Percentiles rank a stretch among this genome's conserved stretches.
Conservation (phyloP, 2,113 vertebrate genomes). For the Centropus unirufus region DNA sequence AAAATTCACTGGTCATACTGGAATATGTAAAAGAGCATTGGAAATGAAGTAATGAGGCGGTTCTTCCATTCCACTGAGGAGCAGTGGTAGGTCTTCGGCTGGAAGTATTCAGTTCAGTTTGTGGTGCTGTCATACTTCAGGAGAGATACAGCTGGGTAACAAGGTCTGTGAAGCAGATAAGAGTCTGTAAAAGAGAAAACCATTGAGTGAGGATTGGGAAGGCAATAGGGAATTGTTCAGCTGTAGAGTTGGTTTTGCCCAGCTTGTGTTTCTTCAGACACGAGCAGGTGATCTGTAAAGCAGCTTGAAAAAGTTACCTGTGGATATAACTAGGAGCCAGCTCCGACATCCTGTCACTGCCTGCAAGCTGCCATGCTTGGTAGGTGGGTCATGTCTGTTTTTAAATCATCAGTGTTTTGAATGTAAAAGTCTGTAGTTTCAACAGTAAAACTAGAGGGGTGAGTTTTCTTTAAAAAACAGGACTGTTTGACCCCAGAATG, state of each 20-base stretch:
- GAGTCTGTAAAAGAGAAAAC: neutral
- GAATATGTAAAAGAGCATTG: neutral
- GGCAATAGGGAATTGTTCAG: rapidly evolving
- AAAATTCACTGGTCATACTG: slow-evolving; percentile 23
- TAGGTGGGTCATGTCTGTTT: neutral
- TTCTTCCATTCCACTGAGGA: neutral
- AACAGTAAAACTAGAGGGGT: neutral
- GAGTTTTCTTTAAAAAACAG: neutral
- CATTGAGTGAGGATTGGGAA: neutral
- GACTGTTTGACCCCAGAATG: neutral
- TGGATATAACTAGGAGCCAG: neutral
- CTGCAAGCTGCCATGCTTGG: neutral
- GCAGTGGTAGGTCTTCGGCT: neutral
- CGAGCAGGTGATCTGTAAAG: neutral
- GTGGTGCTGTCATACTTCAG: neutral
- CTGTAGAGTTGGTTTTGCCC: neutral
- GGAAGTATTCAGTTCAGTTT: neutral
- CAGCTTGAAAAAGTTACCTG: neutral
- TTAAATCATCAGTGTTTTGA: neutral
- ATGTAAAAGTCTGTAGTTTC: neutral
- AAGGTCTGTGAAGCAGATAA: neutral
- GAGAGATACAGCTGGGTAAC: neutral
- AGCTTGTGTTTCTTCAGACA: neutral
- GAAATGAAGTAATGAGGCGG: neutral
- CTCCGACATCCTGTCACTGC: neutral